phyloP scores from a whole-genome alignment of 92 coral and sea anemone genomes.

The Zoanthus solanderi region DNA sequence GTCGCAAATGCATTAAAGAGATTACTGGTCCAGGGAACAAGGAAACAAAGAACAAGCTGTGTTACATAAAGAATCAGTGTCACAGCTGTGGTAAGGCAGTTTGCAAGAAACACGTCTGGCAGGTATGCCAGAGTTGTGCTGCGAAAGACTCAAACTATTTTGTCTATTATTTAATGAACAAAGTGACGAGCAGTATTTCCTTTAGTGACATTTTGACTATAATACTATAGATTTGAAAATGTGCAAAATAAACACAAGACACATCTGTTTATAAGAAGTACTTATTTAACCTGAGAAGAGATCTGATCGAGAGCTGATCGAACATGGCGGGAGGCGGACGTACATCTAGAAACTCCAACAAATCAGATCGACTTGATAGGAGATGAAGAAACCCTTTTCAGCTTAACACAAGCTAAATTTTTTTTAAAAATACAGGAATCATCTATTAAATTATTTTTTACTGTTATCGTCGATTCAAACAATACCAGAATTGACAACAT shows the following conservation, averaged over 20 bases:
- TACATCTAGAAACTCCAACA: too few species aligned
- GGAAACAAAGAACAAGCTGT: background rate
- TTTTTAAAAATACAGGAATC: slow-evolving; percentile 17
- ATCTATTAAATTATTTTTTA: slow-evolving; percentile 12
- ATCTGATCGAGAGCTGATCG: too few species aligned
- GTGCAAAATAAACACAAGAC: background rate
- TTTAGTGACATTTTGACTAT: background rate
- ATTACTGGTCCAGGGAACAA: background rate
- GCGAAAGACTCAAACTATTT: background rate
- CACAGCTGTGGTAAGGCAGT: slow-evolving; percentile 8
- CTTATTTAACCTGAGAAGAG: background rate
- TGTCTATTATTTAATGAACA: background rate
- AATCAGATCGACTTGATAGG: too few species aligned
- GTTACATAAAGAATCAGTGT: background rate
- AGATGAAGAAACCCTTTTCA: too few species aligned
- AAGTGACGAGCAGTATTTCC: background rate
- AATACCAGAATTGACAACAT: slow-evolving; percentile 23
- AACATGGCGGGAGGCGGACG: too few species aligned
- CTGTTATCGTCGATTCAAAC: background rate
- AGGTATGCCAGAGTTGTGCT: background rate
- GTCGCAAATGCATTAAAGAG: background rate
- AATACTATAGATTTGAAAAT: background rate
- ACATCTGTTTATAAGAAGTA: background rate
- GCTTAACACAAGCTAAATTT: too few species aligned
- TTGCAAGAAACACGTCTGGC: slow-evolving; percentile 13